A percentile compares a stretch with the other conserved stretches of the same genome.
Conservation (phyloP, 64 coral and sea anemone species). For the Montipora cactus region DNA sequence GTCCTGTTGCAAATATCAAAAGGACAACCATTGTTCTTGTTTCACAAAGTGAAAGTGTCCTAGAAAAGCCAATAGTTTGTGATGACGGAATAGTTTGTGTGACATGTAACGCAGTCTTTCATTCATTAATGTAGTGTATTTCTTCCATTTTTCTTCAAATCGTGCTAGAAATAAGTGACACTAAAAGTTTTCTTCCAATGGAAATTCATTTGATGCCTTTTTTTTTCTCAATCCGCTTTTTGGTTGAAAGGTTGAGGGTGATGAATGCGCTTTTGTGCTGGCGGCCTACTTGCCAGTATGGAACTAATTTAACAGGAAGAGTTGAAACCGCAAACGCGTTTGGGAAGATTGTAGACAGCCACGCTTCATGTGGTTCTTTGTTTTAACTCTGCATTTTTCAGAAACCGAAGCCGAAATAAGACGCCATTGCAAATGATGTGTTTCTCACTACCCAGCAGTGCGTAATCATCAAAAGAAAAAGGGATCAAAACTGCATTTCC, state of each 20-base stretch:
- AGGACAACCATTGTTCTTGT: neutral
- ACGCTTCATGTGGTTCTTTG: neutral
- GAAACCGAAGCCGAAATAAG: neutral
- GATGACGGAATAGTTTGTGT: neutral
- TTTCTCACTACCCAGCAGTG: neutral
- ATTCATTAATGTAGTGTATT: neutral
- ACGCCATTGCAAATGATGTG: neutral
- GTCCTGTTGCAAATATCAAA: neutral
- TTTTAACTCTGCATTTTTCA: neutral
- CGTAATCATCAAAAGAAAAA: neutral
- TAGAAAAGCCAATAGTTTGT: too few species aligned
- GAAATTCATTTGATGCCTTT: too few species aligned
- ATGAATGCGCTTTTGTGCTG: too few species aligned
- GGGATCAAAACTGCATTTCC: neutral
- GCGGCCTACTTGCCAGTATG: neutral
- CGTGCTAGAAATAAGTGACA: too few species aligned
- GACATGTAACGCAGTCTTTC: constrained; percentile 13
- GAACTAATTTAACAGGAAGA: neutral
- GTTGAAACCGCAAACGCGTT: neutral
- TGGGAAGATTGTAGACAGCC: neutral
- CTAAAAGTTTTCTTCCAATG: too few species aligned
- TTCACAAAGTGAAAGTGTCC: too few species aligned
- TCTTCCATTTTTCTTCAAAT: too few species aligned
- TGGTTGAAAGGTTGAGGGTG: too few species aligned
- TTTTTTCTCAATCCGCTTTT: too few species aligned